These are phyloP conservation scores for Ethmia dodecea DNA, from an alignment of 2,888 invertebrate species.

Conservation along the genomic window DNA sequence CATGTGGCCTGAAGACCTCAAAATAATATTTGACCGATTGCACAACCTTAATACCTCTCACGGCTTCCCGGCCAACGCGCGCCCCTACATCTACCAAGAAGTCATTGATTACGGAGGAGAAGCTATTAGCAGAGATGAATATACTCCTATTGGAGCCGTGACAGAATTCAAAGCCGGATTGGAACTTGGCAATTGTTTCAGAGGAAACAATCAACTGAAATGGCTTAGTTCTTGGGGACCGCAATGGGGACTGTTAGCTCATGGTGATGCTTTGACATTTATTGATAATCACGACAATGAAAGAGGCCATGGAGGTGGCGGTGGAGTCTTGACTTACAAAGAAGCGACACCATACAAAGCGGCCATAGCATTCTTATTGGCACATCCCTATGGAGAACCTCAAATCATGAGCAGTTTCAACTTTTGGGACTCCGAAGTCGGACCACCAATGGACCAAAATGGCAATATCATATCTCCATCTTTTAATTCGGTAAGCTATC, in stretches of 20 bases:
- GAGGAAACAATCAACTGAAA: slow-evolving; percentile 74
- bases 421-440: slow-evolving; percentile 79
- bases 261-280: slow-evolving; percentile 80
- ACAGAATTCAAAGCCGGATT: slow-evolving; percentile 79
- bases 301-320: slow-evolving; percentile 79
- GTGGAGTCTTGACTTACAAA: slow-evolving; percentile 80
- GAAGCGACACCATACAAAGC: slow-evolving; percentile 81
- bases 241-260: slow-evolving; percentile 79
- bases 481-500: slow-evolving; percentile 71
- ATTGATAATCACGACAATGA: slow-evolving; percentile 92
- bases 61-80: slow-evolving; percentile 79
- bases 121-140: slow-evolving; percentile 68
- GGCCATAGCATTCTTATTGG: slow-evolving; percentile 91
- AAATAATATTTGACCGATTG: slow-evolving; percentile 78
- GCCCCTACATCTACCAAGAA: slow-evolving; percentile 85
- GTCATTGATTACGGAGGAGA: slow-evolving; percentile 83
- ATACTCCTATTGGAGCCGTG: slow-evolving; percentile 78
- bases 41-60: slow-evolving; percentile 79
- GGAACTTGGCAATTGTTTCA: slow-evolving; percentile 58
- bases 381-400: slow-evolving; percentile 88
- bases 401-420: slow-evolving; percentile 91
- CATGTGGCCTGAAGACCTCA: slow-evolving; percentile 86
- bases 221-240: slow-evolving; percentile 80
- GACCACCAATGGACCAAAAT: slow-evolving; percentile 81
- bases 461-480: slow-evolving; percentile 80